phyloP scores from a whole-genome alignment of 2,797 vertebrate species.

The Peromyscus nudipes region DNA sequence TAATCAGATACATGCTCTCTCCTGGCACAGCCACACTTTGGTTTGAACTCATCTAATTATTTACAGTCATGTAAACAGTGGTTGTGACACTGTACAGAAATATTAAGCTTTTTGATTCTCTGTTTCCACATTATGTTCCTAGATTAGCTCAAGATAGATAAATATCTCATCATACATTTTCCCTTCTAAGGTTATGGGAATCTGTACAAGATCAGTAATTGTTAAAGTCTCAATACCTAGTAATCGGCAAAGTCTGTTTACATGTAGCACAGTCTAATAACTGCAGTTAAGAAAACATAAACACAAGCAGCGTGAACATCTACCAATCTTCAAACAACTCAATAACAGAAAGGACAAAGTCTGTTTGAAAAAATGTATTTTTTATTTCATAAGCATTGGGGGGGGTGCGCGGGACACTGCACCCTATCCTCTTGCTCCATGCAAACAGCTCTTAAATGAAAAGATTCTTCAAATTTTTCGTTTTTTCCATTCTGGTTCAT shows the following conservation, averaged over 20 bases:
- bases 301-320: neutral
- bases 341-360: conserved; percentile 65
- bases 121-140: conserved; percentile 38
- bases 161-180: neutral
- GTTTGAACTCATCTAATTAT: conserved; percentile 72
- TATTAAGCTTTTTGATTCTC: conserved; percentile 60
- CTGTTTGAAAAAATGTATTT: conserved; percentile 76
- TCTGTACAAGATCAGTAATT: conserved; percentile 47
- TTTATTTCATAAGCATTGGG: conserved; percentile 70
- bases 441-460: conserved; percentile 26
- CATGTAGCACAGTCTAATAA: conserved; percentile 54
- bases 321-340: conserved; percentile 56
- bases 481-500: conserved; percentile 99
- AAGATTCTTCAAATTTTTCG: conserved; percentile 94
- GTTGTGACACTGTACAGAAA: conserved; percentile 71
- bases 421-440: conserved; percentile 56
- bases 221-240: conserved; percentile 40
- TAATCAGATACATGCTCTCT: conserved; percentile 60
- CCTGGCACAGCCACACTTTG: conserved; percentile 6
- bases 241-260: conserved; percentile 64
- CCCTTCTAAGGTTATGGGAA: neutral
- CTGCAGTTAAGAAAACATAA: conserved; percentile 62
- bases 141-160: conserved; percentile 47
- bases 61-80: conserved; percentile 72
- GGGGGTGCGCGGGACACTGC: neutral